Evolutionary conservation across 2,113 vertebrate species (phyloP).

Genomic region (Aramus guarauna): DNA sequence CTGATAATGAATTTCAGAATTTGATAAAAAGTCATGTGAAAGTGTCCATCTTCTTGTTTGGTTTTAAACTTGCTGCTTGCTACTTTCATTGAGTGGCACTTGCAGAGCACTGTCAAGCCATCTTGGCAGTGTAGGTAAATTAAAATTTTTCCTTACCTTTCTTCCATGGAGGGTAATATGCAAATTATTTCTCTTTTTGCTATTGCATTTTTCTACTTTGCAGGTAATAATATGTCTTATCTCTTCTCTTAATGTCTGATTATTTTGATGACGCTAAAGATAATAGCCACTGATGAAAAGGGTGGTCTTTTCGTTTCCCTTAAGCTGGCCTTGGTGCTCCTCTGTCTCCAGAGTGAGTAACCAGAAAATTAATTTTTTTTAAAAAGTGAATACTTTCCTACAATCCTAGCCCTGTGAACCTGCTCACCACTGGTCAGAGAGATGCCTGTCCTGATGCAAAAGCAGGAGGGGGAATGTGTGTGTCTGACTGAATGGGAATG

Average conservation of each 20-base stretch:
- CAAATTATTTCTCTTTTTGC: neutral
- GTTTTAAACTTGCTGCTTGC: neutral
- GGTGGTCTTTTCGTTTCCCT: neutral
- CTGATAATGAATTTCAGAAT: neutral
- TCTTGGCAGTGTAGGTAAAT: neutral
- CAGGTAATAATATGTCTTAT: neutral
- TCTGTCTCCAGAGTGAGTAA: neutral
- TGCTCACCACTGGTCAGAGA: neutral
- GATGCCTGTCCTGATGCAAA: neutral
- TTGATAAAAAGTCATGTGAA: neutral
- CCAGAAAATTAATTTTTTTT: neutral
- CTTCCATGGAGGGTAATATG: neutral
- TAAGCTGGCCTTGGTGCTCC: neutral
- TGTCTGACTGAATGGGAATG: neutral
- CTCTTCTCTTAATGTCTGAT: neutral
- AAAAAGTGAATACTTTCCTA: neutral
- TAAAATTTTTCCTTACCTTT: neutral
- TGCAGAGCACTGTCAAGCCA: neutral
- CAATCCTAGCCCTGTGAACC: neutral
- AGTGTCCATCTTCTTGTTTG: neutral
- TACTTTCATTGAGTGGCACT: neutral
- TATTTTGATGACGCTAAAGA: neutral
- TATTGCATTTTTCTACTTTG: neutral
- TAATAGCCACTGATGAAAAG: neutral
- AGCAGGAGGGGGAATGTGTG: neutral